Conservation (phyloP, 2,888 invertebrate genomes). For the Plusia festucae region DNA sequence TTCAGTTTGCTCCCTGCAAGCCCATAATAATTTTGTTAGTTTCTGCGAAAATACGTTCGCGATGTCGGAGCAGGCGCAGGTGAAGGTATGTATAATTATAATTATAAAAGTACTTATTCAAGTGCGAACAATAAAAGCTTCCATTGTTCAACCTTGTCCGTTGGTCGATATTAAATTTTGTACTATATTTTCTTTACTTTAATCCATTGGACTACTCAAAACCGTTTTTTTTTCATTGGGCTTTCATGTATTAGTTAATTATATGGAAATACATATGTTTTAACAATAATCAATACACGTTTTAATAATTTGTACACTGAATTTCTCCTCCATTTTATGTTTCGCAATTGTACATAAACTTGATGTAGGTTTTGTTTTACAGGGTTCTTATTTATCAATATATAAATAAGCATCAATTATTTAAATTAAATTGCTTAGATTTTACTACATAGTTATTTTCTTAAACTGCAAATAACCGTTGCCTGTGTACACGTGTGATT, state of each 20-base stretch:
- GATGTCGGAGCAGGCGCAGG: slow-evolving; percentile 79
- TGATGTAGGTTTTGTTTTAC: slow-evolving; percentile 8
- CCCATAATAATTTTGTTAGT: slow-evolving; percentile 34
- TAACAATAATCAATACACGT: slow-evolving; percentile 7
- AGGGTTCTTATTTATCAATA: slow-evolving; percentile 5
- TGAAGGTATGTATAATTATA: slow-evolving; percentile 72
- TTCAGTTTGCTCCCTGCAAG: slow-evolving; percentile 15
- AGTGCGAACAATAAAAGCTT: slow-evolving; percentile 54
- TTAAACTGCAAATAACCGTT: neutral
- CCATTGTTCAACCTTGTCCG: slow-evolving; percentile 81
- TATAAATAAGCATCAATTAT: neutral
- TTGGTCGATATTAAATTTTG: slow-evolving; percentile 70
- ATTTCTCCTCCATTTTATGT: slow-evolving; percentile 63
- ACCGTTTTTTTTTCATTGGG: neutral
- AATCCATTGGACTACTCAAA: neutral
- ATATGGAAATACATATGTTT: too few relatives aligned
- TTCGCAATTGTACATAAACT: slow-evolving; percentile 60
- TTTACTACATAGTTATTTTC: neutral
- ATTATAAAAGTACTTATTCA: slow-evolving; percentile 24
- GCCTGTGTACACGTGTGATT: slow-evolving; percentile 46
- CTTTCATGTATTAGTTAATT: too few relatives aligned
- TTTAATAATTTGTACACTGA: slow-evolving; percentile 30
- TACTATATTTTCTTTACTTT: neutral
- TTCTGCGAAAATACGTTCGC: slow-evolving; percentile 36
- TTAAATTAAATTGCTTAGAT: neutral